These are phyloP conservation scores for Samia ricini DNA, from an alignment of 1,140 invertebrate genomes.

Conservation along the genomic window DNA sequence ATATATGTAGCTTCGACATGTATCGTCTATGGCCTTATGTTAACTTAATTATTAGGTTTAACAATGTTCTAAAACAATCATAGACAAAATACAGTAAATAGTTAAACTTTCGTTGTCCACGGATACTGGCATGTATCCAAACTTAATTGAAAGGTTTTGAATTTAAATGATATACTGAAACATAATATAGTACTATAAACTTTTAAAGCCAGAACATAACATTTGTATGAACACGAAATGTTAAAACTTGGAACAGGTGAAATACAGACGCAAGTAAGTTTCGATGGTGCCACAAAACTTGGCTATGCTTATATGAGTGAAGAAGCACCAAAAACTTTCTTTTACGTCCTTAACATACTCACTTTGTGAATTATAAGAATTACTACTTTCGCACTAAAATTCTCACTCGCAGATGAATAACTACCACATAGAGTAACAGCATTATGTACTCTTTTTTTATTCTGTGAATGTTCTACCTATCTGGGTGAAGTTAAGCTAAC, in stretches of 20 bases:
- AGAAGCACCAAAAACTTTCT: constrained; percentile 67
- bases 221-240: neutral
- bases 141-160: neutral
- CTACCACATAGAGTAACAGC: neutral
- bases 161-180: neutral
- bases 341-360: constrained; percentile 48
- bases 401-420: constrained; percentile 16
- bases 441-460: no score
- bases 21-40: no score
- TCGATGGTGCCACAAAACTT: constrained; percentile 9
- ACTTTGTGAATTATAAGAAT: constrained; percentile 62
- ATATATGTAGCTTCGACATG: no score
- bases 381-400: constrained; percentile 58
- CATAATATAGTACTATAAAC: neutral
- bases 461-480: no score
- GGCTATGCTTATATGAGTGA: constrained; percentile 44
- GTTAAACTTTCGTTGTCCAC: no score
- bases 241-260: constrained; percentile 7
- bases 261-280: constrained; percentile 11
- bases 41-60: no score
- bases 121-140: no score
- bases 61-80: no score
- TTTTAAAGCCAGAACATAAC: neutral
- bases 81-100: no score
- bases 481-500: no score